phyloP scores from a whole-genome alignment of 2,113 vertebrate species.

The Larimichthys polyactis region DNA sequence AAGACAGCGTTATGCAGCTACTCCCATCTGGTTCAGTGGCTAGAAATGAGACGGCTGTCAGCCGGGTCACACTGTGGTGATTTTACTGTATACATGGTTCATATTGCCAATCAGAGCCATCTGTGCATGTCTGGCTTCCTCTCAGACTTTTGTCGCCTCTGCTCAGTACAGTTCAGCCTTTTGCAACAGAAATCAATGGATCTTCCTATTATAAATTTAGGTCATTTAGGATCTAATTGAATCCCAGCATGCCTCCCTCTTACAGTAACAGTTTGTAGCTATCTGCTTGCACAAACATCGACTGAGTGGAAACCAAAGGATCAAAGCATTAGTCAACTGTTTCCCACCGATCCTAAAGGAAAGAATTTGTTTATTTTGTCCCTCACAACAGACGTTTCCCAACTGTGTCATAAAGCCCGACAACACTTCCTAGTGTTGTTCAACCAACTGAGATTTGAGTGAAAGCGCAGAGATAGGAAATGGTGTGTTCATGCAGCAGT shows the following conservation, averaged over 20 bases:
- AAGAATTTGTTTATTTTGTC: conserved; percentile 69
- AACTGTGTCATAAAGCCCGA: conserved; percentile 63
- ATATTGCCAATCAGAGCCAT: conserved; percentile 63
- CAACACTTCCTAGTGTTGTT: conserved; percentile 76
- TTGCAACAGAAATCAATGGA: conserved; percentile 38
- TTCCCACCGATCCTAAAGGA: conserved; percentile 71
- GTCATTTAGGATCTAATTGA: conserved; percentile 75
- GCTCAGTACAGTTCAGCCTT: conserved; percentile 20
- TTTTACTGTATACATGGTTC: conserved; percentile 61
- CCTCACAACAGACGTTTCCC: conserved; percentile 64
- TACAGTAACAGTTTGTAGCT: conserved; percentile 65
- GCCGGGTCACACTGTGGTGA: conserved; percentile 52
- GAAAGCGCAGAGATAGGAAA: conserved; percentile 43
- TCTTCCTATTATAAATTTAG: conserved; percentile 63
- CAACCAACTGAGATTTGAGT: conserved; percentile 25
- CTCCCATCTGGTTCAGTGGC: conserved; percentile 56
- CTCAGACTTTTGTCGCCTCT: conserved; percentile 46
- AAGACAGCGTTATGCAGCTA: conserved; percentile 18
- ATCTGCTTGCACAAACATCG: conserved; percentile 66
- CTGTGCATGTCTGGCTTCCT: conserved; percentile 62
- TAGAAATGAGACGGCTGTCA: conserved; percentile 26
- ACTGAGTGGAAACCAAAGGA: conserved; percentile 58
- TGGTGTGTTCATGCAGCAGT: conserved; percentile 35
- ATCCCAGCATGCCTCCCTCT: conserved; percentile 67
- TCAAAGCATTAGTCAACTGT: conserved; percentile 68